Conservation (phyloP, 2,797 vertebrate species). For the Diplodus puntazzo region DNA sequence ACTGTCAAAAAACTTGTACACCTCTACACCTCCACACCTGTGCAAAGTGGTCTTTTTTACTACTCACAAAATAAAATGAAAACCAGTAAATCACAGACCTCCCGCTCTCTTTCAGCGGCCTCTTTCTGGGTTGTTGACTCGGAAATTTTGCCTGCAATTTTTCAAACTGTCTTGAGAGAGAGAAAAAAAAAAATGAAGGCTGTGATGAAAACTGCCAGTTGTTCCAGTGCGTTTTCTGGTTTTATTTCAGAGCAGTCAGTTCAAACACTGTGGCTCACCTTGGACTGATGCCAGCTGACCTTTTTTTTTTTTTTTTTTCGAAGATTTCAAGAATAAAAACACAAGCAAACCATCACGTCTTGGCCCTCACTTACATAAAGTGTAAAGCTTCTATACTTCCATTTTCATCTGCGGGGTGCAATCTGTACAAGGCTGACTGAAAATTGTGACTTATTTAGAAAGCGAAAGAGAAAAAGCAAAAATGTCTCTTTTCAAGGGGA, state of each 20-base stretch:
- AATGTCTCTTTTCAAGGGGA: neutral
- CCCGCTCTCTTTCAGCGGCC: neutral
- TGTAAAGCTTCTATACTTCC: neutral
- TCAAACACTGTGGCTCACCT: neutral
- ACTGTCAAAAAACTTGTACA: neutral
- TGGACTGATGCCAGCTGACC: neutral
- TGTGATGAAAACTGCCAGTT: neutral
- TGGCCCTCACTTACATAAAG: neutral
- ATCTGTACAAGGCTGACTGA: neutral
- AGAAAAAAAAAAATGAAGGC: neutral
- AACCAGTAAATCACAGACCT: neutral
- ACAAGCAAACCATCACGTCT: neutral
- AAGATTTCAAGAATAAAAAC: neutral
- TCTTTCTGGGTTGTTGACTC: neutral
- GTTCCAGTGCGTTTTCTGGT: neutral
- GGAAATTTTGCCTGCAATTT: neutral
- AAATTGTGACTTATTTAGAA: neutral
- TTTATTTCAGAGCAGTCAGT: slow-evolving; percentile 14
- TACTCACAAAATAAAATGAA: slow-evolving; percentile 5
- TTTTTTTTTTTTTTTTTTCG: neutral
- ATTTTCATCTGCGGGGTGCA: neutral
- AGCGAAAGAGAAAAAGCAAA: slow-evolving; percentile 5
- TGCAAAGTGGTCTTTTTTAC: neutral
- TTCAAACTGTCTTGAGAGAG: neutral
- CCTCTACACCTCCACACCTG: neutral